Conservation (phyloP, 2,113 vertebrate species). For the Mohoua ochrocephala region DNA sequence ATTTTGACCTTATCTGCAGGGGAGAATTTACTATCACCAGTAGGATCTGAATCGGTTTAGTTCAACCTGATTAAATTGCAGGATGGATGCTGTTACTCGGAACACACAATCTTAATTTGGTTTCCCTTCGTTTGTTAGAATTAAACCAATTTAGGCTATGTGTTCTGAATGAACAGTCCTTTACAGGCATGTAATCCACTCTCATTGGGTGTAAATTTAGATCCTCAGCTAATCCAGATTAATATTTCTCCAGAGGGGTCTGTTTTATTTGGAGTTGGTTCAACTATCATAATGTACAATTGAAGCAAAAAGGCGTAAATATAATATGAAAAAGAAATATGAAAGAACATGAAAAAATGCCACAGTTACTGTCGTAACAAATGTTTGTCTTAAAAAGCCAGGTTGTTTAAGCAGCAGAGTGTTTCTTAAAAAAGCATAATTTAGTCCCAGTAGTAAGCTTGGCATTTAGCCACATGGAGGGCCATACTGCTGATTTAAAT, state of each 20-base stretch:
- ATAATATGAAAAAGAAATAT: neutral
- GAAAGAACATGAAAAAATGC: neutral
- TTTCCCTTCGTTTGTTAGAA: constrained; percentile 12
- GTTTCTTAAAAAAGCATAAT: neutral
- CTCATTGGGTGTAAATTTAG: neutral
- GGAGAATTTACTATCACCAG: neutral
- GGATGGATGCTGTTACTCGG: neutral
- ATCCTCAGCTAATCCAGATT: neutral
- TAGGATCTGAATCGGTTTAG: neutral
- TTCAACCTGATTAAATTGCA: neutral
- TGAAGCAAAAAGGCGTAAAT: neutral
- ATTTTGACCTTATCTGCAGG: neutral
- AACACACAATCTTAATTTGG: neutral
- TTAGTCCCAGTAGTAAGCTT: neutral
- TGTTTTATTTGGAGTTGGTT: neutral
- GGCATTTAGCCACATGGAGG: neutral
- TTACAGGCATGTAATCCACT: neutral
- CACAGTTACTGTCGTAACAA: neutral
- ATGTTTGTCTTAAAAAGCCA: neutral
- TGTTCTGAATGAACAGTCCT: neutral
- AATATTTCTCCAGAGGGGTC: neutral
- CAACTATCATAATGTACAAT: neutral
- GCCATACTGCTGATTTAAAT: neutral
- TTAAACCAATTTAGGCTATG: neutral
- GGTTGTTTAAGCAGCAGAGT: neutral